These are phyloP conservation scores for Rhagoletis pomonella DNA, from an alignment of 1,140 invertebrate genomes.

Conservation along the genomic window DNA sequence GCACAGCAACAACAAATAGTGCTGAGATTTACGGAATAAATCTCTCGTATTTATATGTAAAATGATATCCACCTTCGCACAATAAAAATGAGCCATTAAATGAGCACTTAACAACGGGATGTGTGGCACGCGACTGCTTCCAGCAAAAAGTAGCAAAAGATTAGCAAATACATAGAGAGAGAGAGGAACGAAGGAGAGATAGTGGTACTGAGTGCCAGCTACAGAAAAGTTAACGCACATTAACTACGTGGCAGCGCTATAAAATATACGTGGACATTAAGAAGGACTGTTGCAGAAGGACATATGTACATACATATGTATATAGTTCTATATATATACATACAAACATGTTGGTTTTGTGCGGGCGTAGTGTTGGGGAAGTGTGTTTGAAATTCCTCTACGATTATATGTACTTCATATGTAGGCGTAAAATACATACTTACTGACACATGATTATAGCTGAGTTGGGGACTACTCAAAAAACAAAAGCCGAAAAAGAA, in stretches of 20 bases:
- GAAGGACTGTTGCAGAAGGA: neutral
- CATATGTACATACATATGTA: neutral
- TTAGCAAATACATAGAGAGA: neutral
- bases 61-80: slow-evolving; percentile 49
- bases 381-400: neutral
- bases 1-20: neutral
- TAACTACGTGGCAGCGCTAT: slow-evolving; percentile 25
- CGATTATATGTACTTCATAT: too few species aligned
- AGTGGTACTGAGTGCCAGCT: neutral
- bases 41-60: slow-evolving; percentile 19
- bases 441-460: too few species aligned
- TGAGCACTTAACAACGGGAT: neutral
- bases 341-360: neutral
- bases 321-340: neutral
- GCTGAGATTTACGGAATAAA: slow-evolving; percentile 32
- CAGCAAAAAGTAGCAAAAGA: neutral
- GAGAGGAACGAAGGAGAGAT: neutral
- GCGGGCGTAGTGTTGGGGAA: neutral
- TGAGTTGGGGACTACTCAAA: too few species aligned
- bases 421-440: too few species aligned
- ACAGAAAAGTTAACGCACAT: neutral
- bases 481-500: too few species aligned
- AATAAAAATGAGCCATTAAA: slow-evolving; percentile 51
- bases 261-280: slow-evolving; percentile 40
- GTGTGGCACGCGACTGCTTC: neutral